phyloP scores from a whole-genome alignment of 1,140 invertebrate species.

The Formica selysi region DNA sequence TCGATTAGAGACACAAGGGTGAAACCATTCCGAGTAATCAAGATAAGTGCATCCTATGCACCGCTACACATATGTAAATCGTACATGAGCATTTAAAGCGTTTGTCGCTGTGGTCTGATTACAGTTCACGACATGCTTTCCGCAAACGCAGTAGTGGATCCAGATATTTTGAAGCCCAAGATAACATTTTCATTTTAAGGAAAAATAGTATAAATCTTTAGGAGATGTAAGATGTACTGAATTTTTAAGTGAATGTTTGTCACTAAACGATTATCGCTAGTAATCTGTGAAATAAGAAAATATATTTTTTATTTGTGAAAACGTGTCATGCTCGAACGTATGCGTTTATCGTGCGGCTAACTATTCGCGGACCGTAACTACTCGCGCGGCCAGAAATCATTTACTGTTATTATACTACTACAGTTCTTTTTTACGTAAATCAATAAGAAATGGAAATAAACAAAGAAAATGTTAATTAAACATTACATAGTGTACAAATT shows the following conservation, averaged over 20 bases:
- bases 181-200: not conserved
- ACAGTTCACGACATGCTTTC: constrained; percentile 18
- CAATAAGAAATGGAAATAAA: too few species aligned
- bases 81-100: constrained; percentile 2
- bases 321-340: not conserved
- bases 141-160: not conserved
- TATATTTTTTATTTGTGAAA: not conserved
- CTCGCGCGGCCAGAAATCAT: not conserved
- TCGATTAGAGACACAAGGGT: not conserved
- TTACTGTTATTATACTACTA: not conserved
- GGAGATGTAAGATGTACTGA: not conserved
- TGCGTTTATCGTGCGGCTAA: not conserved
- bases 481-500: not conserved
- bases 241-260: not conserved
- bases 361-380: not conserved
- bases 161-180: not conserved
- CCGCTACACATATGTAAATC: constrained; percentile 29
- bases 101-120: constrained; percentile 20
- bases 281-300: not conserved
- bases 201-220: not conserved
- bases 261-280: not conserved
- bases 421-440: too few species aligned
- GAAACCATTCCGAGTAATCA: constrained; percentile 10
- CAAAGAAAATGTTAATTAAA: too few species aligned
- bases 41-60: constrained; percentile 16